Conservation (phyloP, 2,797 vertebrate species). For the Tauraco hartlaubi region DNA sequence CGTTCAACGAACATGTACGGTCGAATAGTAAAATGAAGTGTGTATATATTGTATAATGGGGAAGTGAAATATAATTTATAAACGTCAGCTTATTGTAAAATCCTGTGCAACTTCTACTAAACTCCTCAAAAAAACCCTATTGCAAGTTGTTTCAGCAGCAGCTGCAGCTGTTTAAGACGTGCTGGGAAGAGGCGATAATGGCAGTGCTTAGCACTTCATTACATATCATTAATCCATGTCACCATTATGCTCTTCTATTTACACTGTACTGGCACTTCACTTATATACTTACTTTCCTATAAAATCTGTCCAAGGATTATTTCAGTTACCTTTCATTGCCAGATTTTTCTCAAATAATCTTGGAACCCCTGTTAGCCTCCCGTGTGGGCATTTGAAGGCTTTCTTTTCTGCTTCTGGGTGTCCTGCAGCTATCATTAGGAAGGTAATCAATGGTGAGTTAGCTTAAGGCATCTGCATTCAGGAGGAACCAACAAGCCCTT, state of each 20-base stretch:
- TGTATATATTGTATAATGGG: neutral
- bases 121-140: neutral
- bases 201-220: constrained; percentile 7
- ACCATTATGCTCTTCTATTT: constrained; percentile 23
- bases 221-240: constrained; percentile 34
- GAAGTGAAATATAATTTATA: neutral
- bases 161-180: constrained; percentile 25
- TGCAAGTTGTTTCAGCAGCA: constrained; percentile 4
- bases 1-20: neutral
- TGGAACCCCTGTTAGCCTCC: neutral
- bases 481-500: neutral
- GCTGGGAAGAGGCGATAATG: neutral
- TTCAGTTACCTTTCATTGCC: neutral
- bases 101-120: neutral
- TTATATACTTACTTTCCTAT: neutral
- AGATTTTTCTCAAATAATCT: neutral
- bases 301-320: neutral
- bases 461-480: neutral
- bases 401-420: neutral
- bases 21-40: constrained; percentile 37
- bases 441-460: neutral
- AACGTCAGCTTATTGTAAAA: constrained; percentile 15
- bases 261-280: neutral
- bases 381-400: neutral
- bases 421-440: neutral